Base-by-base conservation (phyloP, 2,888 invertebrate genomes). In the Tenthredo amoena region DNA sequence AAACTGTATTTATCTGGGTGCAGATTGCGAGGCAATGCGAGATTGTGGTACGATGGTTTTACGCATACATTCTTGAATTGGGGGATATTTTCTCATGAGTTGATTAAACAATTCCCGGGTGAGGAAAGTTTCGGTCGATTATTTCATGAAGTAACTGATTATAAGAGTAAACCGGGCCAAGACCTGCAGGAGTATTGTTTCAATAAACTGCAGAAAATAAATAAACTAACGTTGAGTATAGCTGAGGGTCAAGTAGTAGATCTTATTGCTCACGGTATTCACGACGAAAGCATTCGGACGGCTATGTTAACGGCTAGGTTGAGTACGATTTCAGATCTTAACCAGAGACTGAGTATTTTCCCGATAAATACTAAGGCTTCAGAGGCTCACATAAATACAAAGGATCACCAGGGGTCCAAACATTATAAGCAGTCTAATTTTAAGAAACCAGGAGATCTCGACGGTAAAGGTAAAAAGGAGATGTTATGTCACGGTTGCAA, bases 1-100 rank as follows among this genome's bases (percentile, higher is more conserved):
- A 87, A 87, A 81, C 76, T 87, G 40, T 86, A 86, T 68, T 71
- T 87, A 2, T 87, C 88, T 9, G 82, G 76, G 1, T 85, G 85
- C 21, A 89, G 85, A 62, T 40, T 88, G 10, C 47, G 68, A 1
- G 87, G 87, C 0, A 86, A 86, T n/a, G 87, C 88, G 2, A 87
- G 86, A n/a, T 18, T 84, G 26, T 88, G 87, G 88, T 87, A 87
- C 31, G 85, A 87, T 31, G 86, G 87, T 2, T 47, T 88, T n/a
- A 34, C 15, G 18, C n/a, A 37, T 21, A 34, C 65, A 18, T 71
- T 85, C 5, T 72, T 85, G 1, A 79, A 84, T 37, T 88, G 86
- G 88, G 58, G 81, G 9, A 86, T 31, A 58, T 89, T 89, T 68
- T 76, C 85, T 18, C 15, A 37, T 0, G 82, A 86, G 10, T 58